A percentile compares a stretch with the other conserved stretches of the same genome.
phyloP scores from a whole-genome alignment of 2,888 invertebrate genomes.

The Papilio gigon region DNA sequence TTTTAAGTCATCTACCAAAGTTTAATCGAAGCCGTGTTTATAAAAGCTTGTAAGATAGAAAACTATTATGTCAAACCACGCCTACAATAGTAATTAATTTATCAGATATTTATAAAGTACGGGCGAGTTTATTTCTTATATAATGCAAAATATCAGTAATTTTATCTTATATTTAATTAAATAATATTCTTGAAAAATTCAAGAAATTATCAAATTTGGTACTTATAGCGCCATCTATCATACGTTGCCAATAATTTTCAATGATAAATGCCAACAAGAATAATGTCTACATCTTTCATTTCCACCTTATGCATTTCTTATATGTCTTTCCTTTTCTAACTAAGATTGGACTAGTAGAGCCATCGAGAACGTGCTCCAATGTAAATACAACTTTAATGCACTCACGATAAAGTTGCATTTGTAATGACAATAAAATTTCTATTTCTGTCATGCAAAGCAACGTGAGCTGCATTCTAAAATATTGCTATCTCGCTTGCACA shows the following conservation, averaged over 20 bases:
- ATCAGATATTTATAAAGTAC: neutral
- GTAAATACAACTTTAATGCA: constrained; percentile 66
- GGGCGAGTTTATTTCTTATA: neutral
- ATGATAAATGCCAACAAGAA: constrained; percentile 65
- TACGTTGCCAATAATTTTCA: constrained; percentile 58
- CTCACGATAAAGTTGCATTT: constrained; percentile 74
- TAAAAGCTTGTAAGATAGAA: no score
- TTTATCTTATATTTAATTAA: neutral
- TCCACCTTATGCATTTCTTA: constrained; percentile 53
- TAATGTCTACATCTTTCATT: constrained; percentile 62
- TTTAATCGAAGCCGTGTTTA: no score
- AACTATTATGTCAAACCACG: no score
- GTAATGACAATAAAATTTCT: constrained; percentile 66
- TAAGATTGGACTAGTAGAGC: constrained; percentile 56
- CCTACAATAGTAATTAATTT: neutral
- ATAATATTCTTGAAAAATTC: neutral
- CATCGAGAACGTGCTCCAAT: constrained; percentile 56
- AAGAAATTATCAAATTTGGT: neutral
- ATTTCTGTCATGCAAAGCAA: constrained; percentile 63
- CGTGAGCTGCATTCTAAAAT: constrained; percentile 71
- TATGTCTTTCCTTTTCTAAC: constrained; percentile 62
- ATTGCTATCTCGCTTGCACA: constrained; percentile 72
- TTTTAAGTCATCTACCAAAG: no score
- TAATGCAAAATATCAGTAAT: neutral
- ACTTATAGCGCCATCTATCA: constrained; percentile 74